These are phyloP conservation scores for Stichodactyla mertensii DNA, from an alignment of 64 coral and sea anemone genomes.

Conservation along the genomic window DNA sequence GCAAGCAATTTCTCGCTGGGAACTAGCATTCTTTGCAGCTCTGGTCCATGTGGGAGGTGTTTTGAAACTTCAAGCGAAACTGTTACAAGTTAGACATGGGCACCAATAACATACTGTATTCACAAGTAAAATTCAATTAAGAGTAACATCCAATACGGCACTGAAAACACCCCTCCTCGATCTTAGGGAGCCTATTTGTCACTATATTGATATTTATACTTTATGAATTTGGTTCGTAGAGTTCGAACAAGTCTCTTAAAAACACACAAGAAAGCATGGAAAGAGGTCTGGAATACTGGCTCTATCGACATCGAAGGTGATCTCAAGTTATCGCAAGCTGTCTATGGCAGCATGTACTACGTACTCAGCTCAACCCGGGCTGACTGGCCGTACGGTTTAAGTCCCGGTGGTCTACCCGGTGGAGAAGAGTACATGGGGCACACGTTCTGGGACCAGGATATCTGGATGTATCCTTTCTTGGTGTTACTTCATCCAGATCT, in stretches of 20 bases:
- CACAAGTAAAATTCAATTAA: no score
- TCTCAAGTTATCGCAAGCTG: conserved; percentile 51
- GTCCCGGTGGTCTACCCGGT: conserved; percentile 55
- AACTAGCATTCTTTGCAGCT: no score
- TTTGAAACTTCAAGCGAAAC: no score
- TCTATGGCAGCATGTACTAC: conserved; percentile 56
- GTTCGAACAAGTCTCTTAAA: conserved; percentile 7
- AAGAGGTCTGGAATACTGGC: conserved; percentile 49
- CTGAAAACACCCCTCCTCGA: no score
- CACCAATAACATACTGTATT: no score
- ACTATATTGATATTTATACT: background rate
- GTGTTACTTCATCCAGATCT: conserved; percentile 50
- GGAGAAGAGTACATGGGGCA: conserved; percentile 80
- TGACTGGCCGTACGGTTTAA: conserved; percentile 63
- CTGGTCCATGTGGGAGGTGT: no score
- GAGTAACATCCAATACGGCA: no score
- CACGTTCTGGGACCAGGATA: conserved; percentile 80
- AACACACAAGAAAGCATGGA: conserved; percentile 56
- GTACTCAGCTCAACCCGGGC: conserved; percentile 53
- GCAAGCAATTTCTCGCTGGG: no score
- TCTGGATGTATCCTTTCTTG: conserved; percentile 65
- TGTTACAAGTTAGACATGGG: no score
- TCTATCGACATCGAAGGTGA: conserved; percentile 49
- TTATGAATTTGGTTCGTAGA: background rate
- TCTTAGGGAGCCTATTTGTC: no score